Evolutionary conservation across 2,888 invertebrate species (phyloP).

Genomic region (Cerastis rubricosa): DNA sequence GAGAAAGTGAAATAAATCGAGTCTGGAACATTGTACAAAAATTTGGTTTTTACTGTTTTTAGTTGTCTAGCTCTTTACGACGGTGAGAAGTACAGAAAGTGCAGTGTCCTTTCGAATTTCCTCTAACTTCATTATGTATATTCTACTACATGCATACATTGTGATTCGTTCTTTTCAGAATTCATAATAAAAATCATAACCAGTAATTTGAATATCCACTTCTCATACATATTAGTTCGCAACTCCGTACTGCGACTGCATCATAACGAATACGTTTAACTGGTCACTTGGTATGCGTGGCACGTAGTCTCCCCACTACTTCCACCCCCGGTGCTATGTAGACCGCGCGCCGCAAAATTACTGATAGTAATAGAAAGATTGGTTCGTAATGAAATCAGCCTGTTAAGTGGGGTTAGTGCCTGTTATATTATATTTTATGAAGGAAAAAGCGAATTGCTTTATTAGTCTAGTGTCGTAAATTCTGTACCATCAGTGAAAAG

Average conservation of each 20-base stretch:
- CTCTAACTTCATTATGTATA: background rate
- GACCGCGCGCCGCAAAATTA: slow-evolving; percentile 41
- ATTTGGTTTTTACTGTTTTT: too few relatives aligned
- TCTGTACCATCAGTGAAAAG: too few relatives aligned
- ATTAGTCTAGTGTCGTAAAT: slow-evolving; percentile 14
- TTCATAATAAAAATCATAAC: slow-evolving; percentile 33
- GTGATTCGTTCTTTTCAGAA: background rate
- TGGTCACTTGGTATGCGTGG: slow-evolving; percentile 42
- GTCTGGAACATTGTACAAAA: background rate
- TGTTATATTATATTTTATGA: slow-evolving; percentile 19
- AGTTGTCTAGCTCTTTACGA: background rate
- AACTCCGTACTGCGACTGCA: slow-evolving; percentile 50
- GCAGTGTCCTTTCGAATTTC: background rate
- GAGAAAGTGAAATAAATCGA: background rate
- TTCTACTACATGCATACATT: background rate
- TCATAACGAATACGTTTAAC: slow-evolving; percentile 59
- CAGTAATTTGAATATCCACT: slow-evolving; percentile 17
- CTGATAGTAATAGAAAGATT: slow-evolving; percentile 56
- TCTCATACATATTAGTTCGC: slow-evolving; percentile 50
- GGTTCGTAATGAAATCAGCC: slow-evolving; percentile 45
- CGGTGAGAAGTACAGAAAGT: background rate
- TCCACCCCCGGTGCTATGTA: slow-evolving; percentile 27
- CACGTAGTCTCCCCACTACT: slow-evolving; percentile 44
- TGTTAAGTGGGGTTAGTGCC: slow-evolving; percentile 21
- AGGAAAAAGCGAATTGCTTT: background rate